phyloP scores from a whole-genome alignment of 2,113 vertebrate genomes.

The Brienomyrus longianalis region DNA sequence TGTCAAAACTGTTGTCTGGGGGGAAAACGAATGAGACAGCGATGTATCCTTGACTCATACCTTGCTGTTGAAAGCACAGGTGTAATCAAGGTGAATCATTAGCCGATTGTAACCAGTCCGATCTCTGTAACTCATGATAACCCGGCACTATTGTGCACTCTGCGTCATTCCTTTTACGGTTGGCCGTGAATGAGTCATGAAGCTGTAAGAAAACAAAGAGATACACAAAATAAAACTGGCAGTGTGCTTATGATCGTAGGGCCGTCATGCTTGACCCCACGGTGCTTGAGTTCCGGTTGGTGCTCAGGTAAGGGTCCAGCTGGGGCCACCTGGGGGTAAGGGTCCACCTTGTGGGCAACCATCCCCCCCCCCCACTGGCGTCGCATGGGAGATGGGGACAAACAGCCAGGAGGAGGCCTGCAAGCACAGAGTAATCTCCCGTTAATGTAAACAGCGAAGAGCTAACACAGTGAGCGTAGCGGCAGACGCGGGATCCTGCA shows the following conservation, averaged over 20 bases:
- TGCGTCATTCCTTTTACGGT: neutral
- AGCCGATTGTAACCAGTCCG: neutral
- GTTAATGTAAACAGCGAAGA: conserved; percentile 21
- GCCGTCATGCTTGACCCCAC: neutral
- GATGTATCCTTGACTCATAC: neutral
- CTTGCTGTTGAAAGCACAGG: neutral
- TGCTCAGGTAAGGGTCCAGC: neutral
- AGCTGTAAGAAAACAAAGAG: neutral
- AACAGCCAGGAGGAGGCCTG: conserved; percentile 18
- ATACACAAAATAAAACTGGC: neutral
- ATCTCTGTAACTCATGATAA: neutral
- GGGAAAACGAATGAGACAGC: neutral
- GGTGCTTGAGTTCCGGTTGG: neutral
- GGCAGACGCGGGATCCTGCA: neutral
- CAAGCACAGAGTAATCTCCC: conserved; percentile 10
- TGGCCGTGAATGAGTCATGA: neutral
- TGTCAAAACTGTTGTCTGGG: neutral
- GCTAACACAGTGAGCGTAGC: neutral
- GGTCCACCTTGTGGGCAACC: neutral
- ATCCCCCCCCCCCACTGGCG: neutral
- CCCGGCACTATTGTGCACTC: neutral
- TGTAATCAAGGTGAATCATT: conserved; percentile 8
- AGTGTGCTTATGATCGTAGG: neutral
- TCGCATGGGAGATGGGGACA: conserved; percentile 22
- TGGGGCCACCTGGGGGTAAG: too few species aligned